These are phyloP conservation scores for Oscheius onirici DNA, from an alignment of 2,888 invertebrate genomes.

Conservation along the genomic window DNA sequence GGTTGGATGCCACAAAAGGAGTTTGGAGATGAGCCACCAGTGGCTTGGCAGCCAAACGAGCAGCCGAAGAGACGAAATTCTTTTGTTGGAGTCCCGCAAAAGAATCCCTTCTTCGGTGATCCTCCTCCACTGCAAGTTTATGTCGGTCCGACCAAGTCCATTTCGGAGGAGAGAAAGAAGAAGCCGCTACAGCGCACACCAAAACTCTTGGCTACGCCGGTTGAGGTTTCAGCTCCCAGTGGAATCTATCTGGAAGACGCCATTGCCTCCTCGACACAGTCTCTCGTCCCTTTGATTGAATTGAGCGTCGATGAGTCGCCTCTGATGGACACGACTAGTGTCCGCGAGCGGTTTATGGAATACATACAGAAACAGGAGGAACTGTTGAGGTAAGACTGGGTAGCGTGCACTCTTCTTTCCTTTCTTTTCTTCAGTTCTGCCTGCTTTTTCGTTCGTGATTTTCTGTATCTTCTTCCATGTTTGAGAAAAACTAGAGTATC, in stretches of 20 bases:
- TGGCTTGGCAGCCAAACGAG: background rate
- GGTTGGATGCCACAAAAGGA: conserved; percentile 19
- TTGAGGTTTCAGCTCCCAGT: conserved; percentile 12
- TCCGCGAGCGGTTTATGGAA: conserved; percentile 21
- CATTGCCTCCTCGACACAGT: conserved; percentile 16
- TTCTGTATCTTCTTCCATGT: background rate
- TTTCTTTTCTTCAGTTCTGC: background rate
- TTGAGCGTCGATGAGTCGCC: conserved; percentile 19
- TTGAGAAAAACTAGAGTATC: too few species aligned
- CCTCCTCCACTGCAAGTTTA: conserved; percentile 10
- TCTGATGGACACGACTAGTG: conserved; percentile 13
- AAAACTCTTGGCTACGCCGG: conserved; percentile 22
- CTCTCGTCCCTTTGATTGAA: conserved; percentile 15
- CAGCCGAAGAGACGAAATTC: background rate
- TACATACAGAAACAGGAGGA: conserved; percentile 2
- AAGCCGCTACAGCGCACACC: conserved; percentile 16
- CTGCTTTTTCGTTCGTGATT: background rate
- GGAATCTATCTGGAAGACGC: conserved; percentile 11
- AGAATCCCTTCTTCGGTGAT: conserved; percentile 31
- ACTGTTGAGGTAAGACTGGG: background rate
- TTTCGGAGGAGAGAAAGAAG: conserved; percentile 9
- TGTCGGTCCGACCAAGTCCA: conserved; percentile 1
- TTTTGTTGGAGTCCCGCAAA: conserved; percentile 14
- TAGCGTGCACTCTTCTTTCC: background rate
- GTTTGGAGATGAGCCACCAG: conserved; percentile 17